Evolutionary conservation across 2,797 vertebrate species (phyloP).

Genomic region (Acanthurus tractus): DNA sequence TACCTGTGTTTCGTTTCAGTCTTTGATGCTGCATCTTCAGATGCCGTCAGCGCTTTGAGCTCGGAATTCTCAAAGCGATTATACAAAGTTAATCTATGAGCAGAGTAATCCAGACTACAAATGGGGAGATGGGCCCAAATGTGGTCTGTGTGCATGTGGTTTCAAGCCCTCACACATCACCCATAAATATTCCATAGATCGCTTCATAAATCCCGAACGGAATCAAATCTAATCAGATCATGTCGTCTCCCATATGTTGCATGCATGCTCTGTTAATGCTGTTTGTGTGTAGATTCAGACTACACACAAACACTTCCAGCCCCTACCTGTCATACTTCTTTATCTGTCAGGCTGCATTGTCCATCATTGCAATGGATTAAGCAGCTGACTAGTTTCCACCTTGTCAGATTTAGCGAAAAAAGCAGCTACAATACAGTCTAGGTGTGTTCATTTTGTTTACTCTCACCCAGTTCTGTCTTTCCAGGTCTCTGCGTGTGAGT

Average conservation of each 20-base stretch:
- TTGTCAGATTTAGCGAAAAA: constrained; percentile 52
- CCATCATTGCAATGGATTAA: constrained; percentile 43
- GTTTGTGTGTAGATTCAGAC: constrained; percentile 36
- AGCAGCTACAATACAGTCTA: constrained; percentile 19
- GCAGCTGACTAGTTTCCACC: constrained; percentile 33
- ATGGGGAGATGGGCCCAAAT: constrained; percentile 25
- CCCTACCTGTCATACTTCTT: constrained; percentile 34
- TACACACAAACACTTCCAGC: constrained; percentile 33
- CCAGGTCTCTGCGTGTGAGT: constrained; percentile 29
- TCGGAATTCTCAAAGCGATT: constrained; percentile 74
- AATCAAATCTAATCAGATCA: constrained; percentile 67
- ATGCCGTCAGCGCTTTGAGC: constrained; percentile 50
- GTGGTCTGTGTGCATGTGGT: constrained; percentile 27
- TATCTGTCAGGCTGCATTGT: constrained; percentile 40
- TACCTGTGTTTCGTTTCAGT: constrained; percentile 44
- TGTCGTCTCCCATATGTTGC: constrained; percentile 58
- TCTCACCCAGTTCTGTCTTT: constrained; percentile 52
- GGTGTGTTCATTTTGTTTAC: constrained; percentile 40
- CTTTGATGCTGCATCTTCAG: constrained; percentile 36
- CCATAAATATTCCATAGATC: constrained; percentile 51
- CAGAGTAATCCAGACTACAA: constrained; percentile 73
- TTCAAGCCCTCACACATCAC: constrained; percentile 38
- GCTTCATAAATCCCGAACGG: constrained; percentile 55
- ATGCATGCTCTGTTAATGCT: constrained; percentile 56
- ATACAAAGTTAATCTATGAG: constrained; percentile 78